A percentile compares a stretch with the other conserved stretches of the same genome.
Conservation (phyloP, 2,113 vertebrate species). For the Pionites leucogaster region DNA sequence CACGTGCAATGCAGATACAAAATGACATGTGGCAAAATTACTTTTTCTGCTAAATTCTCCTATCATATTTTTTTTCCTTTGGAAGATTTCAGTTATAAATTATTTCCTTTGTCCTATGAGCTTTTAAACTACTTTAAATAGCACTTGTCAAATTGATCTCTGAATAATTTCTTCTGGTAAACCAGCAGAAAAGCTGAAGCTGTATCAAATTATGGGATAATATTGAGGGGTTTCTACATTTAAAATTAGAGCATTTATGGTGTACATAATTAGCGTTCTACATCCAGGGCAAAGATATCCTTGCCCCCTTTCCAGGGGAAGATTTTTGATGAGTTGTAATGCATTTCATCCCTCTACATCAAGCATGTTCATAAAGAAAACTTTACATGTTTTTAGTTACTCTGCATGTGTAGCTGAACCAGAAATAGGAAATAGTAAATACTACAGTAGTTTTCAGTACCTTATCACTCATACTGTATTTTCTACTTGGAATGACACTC, state of each 20-base stretch:
- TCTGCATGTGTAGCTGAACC: neutral
- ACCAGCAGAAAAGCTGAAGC: neutral
- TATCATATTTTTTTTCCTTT: neutral
- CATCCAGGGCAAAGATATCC: neutral
- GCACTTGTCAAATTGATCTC: neutral
- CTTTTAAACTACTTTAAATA: neutral
- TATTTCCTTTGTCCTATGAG: neutral
- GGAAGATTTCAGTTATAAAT: neutral
- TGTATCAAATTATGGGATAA: neutral
- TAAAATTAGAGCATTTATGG: neutral
- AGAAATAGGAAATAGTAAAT: neutral
- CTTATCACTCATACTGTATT: neutral
- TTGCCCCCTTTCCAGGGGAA: neutral
- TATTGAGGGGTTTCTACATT: neutral
- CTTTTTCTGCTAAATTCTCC: neutral
- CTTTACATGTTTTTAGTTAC: neutral
- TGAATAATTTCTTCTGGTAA: neutral
- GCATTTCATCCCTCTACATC: neutral
- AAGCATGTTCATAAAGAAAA: neutral
- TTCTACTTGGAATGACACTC: neutral
- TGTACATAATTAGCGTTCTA: neutral
- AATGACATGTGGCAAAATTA: neutral
- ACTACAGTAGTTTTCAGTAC: neutral
- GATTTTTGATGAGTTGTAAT: neutral
- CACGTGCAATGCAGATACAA: neutral